These are phyloP conservation scores for Timema podura DNA, from an alignment of 2,888 invertebrate species.

Conservation along the genomic window DNA sequence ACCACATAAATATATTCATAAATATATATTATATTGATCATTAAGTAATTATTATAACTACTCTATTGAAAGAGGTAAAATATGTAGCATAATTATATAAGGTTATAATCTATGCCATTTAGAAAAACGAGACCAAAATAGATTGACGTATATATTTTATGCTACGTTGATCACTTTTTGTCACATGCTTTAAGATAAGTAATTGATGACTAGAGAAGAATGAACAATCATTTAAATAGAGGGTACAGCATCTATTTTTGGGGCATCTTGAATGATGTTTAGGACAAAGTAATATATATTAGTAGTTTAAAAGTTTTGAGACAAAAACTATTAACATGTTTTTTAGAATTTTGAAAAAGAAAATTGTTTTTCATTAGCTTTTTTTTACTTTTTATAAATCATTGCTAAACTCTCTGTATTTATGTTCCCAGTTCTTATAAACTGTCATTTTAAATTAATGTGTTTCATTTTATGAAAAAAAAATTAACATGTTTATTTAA, in stretches of 20 bases:
- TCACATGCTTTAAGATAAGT: slow-evolving; percentile 11
- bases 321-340: slow-evolving; percentile 10
- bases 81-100: slow-evolving; percentile 14
- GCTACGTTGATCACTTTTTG: slow-evolving; percentile 13
- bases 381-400: too few relatives aligned
- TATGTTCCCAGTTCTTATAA: too few relatives aligned
- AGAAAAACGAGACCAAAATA: slow-evolving; percentile 17
- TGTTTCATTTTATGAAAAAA: too few relatives aligned
- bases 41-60: too few relatives aligned
- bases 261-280: too few relatives aligned
- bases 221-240: slow-evolving; percentile 13
- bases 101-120: slow-evolving; percentile 18
- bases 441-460: too few relatives aligned
- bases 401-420: too few relatives aligned
- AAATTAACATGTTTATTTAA: too few relatives aligned
- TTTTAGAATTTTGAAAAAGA: too few relatives aligned
- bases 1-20: slow-evolving; percentile 17
- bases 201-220: slow-evolving; percentile 14
- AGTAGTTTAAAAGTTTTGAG: slow-evolving; percentile 2
- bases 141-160: slow-evolving; percentile 19
- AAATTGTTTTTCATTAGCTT: too few relatives aligned
- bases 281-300: too few relatives aligned
- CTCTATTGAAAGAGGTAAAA: not conserved
- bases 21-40: slow-evolving; percentile 14
- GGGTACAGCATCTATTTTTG: slow-evolving; percentile 12